phyloP scores from a whole-genome alignment of 37 sponge, comb jelly and placozoan species.

The Chondrosia reniformis region DNA sequence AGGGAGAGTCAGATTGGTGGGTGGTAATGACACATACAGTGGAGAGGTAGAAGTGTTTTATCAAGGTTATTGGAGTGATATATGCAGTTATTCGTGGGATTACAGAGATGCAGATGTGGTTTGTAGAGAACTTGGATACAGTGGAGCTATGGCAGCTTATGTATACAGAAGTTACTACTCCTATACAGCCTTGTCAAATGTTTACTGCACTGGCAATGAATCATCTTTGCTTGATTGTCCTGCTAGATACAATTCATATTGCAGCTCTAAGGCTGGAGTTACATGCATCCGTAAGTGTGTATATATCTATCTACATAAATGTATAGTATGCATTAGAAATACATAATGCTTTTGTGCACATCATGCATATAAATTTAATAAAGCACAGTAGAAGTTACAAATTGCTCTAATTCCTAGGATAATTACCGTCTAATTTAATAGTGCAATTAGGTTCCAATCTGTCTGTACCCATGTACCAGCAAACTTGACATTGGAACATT shows the following conservation, averaged over 20 bases:
- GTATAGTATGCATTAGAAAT: too few relatives aligned
- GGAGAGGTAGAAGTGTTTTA: conserved; percentile 3
- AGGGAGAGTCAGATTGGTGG: neutral
- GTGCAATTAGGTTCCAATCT: too few relatives aligned
- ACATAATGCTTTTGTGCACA: too few relatives aligned
- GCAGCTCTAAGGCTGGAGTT: neutral
- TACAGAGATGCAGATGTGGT: neutral
- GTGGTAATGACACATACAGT: neutral
- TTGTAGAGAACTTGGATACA: conserved; percentile 8
- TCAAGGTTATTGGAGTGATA: neutral
- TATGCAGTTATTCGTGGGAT: neutral
- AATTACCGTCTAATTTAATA: too few relatives aligned
- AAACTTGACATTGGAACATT: too few relatives aligned
- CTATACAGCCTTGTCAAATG: neutral
- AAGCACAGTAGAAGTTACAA: too few relatives aligned
- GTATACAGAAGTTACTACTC: neutral
- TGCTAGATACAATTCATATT: neutral
- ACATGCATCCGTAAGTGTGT: too few relatives aligned
- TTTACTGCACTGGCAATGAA: neutral
- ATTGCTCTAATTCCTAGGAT: too few relatives aligned
- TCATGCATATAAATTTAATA: too few relatives aligned
- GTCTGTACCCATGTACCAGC: too few relatives aligned
- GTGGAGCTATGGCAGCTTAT: neutral
- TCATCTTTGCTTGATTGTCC: neutral
- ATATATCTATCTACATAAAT: too few relatives aligned